Conservation (phyloP, 2,888 invertebrate species). For the Dilophus febrilis region DNA sequence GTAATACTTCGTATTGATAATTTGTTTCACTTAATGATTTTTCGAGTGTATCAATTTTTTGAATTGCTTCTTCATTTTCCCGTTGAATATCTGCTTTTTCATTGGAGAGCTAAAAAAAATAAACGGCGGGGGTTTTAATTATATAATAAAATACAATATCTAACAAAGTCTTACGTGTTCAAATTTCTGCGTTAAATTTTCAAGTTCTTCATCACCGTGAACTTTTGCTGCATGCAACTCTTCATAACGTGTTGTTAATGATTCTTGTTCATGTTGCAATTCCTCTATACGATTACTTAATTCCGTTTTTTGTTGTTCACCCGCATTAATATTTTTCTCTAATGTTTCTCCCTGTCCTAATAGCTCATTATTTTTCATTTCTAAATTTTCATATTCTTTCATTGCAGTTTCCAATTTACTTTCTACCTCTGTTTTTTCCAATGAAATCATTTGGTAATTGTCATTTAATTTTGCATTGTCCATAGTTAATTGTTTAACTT, state of each 20-base stretch:
- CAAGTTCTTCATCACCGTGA: conserved; percentile 21
- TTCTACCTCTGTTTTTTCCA: conserved; percentile 2
- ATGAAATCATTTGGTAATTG: conserved; percentile 25
- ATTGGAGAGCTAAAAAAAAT: conserved; percentile 15
- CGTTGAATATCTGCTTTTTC: neutral
- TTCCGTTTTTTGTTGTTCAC: neutral
- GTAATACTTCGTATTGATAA: conserved; percentile 7
- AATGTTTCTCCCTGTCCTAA: neutral
- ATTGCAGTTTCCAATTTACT: conserved; percentile 3
- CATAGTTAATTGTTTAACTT: conserved; percentile 12
- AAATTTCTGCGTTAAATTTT: conserved; percentile 26
- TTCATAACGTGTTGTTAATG: conserved; percentile 18
- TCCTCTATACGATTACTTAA: neutral
- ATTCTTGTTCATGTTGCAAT: neutral
- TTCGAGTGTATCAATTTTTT: conserved; percentile 14
- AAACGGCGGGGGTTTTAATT: too few relatives aligned
- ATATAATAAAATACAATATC: too few relatives aligned
- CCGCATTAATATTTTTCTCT: conserved; percentile 1
- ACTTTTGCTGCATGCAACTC: conserved; percentile 24
- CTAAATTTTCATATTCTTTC: conserved; percentile 1
- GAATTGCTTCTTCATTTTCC: neutral
- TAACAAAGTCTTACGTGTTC: too few relatives aligned
- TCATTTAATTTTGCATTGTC: conserved; percentile 24
- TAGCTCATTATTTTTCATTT: neutral
- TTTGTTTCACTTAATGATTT: conserved; percentile 18